These are phyloP conservation scores for Morone chrysops DNA, from an alignment of 2,113 vertebrate species.

Conservation along the genomic window DNA sequence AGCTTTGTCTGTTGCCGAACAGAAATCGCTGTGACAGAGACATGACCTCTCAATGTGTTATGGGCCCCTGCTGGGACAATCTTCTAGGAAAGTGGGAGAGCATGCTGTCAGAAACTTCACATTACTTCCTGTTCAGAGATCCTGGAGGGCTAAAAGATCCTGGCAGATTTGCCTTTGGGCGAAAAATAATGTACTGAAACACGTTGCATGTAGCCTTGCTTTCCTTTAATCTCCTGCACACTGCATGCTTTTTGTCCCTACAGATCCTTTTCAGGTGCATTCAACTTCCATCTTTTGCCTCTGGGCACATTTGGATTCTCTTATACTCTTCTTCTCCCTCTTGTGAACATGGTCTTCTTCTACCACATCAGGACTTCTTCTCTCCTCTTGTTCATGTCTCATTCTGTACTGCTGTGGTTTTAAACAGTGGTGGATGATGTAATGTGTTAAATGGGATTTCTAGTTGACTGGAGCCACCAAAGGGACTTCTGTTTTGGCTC, in stretches of 20 bases:
- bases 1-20: constrained; percentile 35
- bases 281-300: constrained; percentile 6
- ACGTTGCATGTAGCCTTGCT: constrained; percentile 6
- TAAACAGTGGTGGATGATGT: background rate
- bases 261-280: constrained; percentile 9
- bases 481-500: too few species aligned
- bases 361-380: background rate
- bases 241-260: constrained; percentile 22
- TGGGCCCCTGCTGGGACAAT: constrained; percentile 47
- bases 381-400: background rate
- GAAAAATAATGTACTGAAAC: constrained; percentile 32
- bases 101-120: constrained; percentile 38
- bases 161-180: constrained; percentile 42
- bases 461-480: background rate
- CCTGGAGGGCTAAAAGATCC: constrained; percentile 18
- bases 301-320: constrained; percentile 5
- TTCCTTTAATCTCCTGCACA: constrained; percentile 23
- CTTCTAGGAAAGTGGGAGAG: constrained; percentile 22
- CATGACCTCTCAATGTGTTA: constrained; percentile 43
- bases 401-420: background rate
- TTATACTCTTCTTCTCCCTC: background rate
- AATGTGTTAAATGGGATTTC: background rate
- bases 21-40: constrained; percentile 61
- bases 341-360: too few species aligned
- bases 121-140: constrained; percentile 38